Evolutionary conservation across 2,888 invertebrate genomes (phyloP).

Genomic region (Strigamia crassipes): DNA sequence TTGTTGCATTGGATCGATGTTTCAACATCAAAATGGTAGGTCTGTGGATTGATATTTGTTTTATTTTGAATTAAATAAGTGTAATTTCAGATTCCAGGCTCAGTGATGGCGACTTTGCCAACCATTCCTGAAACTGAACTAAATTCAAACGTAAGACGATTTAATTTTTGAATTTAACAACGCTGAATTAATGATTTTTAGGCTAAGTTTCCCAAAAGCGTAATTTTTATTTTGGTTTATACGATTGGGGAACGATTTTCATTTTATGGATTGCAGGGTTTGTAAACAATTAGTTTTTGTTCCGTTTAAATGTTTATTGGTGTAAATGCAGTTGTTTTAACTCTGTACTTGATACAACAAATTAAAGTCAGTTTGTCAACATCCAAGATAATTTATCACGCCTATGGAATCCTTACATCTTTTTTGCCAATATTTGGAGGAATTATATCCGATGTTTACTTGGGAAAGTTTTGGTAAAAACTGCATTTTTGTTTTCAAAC

Average conservation of each 20-base stretch:
- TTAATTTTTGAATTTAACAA: background rate
- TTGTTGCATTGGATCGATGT: no score
- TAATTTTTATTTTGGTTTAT: background rate
- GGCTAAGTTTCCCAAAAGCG: background rate
- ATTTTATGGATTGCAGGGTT: background rate
- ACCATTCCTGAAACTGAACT: background rate
- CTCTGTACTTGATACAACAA: background rate
- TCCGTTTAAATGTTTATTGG: background rate
- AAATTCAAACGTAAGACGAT: background rate
- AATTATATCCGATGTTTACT: background rate
- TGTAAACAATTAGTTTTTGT: background rate
- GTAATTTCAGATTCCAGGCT: no score
- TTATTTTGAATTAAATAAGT: no score
- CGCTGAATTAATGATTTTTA: background rate
- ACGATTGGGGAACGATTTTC: background rate
- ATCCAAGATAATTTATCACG: background rate
- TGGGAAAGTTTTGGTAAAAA: slow-evolving; percentile 6
- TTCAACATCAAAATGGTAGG: no score
- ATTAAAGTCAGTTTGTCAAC: background rate
- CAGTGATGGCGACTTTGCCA: no score
- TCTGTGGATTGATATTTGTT: no score
- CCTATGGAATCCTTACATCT: background rate
- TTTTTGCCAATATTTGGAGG: background rate
- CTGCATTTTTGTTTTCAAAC: no score
- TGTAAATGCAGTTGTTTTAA: background rate